Base-by-base conservation (phyloP, 2,113 vertebrate species). In the Etheostoma spectabile region DNA sequence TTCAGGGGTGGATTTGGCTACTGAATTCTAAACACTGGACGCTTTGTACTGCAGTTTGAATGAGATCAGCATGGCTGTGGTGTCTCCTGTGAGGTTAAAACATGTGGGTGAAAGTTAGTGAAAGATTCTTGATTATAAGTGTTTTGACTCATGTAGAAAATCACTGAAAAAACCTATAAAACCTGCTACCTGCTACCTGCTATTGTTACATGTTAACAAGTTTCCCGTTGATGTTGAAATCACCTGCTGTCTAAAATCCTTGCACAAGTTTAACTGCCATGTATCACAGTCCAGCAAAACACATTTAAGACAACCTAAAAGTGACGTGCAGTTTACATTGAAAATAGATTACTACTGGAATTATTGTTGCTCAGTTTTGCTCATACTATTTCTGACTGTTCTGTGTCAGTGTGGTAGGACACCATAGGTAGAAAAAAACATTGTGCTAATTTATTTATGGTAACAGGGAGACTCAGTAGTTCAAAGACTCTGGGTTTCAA, bases 11-110 rank as follows among this genome's bases (percentile, higher is more conserved):
- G 68, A 62, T 72, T 84, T 65, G 53, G 64, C 48, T 19, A 13
- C 76, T 86, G 63, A 55, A 61, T 45, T 71, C 13, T 64, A 73
- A 86, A 83, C 80, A 80, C 55, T 69, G 55, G 42, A 18, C 0
- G 18, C 46, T 79, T 76, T 82, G 66, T 84, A 52, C 49, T 75
- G 55, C 24, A 59, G 49, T 56, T 7, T 66, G 30, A 68, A 80
- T 83, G 82, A 87, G 64, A 49, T 77, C 81, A 86, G 64, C 16
- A 10, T 60, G 19, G 19, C 69, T 75, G 45, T 3, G 19, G 52
- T 33, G 45, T 77, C 68, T 27, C 59, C 61, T 85, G 38, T 64
- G 18, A 59, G 19, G n/a, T n/a, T 42, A 15, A 18, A 72, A 59
- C 6, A 6, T 24, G 45, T 46, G 22, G 51, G 77, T 72, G 30